Percentiles rank a stretch among this genome's conserved stretches.
Evolutionary conservation across 2,113 vertebrate genomes (phyloP).

Genomic region (Onychostruthus taczanowskii): DNA sequence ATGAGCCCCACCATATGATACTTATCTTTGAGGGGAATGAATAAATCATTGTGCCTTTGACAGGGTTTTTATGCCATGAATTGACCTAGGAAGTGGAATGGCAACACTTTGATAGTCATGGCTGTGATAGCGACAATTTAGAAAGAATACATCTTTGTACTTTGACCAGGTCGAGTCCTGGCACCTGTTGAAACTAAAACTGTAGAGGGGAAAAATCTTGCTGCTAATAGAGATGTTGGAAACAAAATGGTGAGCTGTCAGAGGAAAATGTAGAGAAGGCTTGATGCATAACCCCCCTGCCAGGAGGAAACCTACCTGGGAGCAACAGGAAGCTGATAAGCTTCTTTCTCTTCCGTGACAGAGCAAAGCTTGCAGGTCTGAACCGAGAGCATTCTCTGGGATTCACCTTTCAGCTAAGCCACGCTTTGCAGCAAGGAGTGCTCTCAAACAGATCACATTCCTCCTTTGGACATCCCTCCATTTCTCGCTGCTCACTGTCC

Average conservation of each 20-base stretch:
- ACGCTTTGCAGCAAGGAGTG: not conserved
- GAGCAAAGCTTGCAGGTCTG: constrained; percentile 6
- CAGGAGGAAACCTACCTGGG: constrained; percentile 11
- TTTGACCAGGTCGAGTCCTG: constrained; percentile 46
- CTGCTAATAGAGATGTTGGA: not conserved
- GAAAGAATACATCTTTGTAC: constrained; percentile 73
- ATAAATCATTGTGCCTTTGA: constrained; percentile 77
- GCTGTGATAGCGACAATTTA: constrained; percentile 51
- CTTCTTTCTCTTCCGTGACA: not conserved
- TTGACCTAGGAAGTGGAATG: constrained; percentile 58
- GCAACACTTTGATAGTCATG: constrained; percentile 64
- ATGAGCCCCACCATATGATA: constrained; percentile 74
- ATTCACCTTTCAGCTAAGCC: not conserved
- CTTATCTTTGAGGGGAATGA: constrained; percentile 73
- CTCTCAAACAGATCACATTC: not conserved
- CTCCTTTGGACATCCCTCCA: not conserved
- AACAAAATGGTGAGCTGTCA: constrained; percentile 61
- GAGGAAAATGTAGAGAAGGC: not conserved
- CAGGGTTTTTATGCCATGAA: constrained; percentile 58
- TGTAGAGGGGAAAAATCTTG: constrained; percentile 29
- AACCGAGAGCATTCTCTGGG: not conserved
- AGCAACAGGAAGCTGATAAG: constrained; percentile 43
- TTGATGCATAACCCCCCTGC: not conserved
- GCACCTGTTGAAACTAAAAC: constrained; percentile 78
- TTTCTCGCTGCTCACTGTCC: not conserved